Evolutionary conservation across 2,797 vertebrate species (phyloP).

Genomic region (Melanogrammus aeglefinus): DNA sequence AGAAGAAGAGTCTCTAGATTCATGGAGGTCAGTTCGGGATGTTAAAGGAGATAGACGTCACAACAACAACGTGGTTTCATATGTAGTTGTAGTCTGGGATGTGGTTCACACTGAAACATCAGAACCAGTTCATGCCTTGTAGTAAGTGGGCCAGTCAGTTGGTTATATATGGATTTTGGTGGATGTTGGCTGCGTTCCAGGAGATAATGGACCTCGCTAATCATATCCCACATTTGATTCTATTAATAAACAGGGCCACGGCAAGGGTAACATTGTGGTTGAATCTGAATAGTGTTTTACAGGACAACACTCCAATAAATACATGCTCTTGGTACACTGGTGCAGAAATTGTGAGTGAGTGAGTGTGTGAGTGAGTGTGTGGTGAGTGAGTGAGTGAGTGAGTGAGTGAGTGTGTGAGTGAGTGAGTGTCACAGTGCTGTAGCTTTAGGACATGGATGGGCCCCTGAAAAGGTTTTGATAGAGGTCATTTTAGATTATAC

Average conservation of each 20-base stretch:
- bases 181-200: constrained; percentile 15
- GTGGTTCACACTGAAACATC: too few species aligned
- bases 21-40: background rate
- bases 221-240: background rate
- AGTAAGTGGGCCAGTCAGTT: background rate
- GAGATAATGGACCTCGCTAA: constrained; percentile 6
- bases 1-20: background rate
- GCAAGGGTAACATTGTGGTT: constrained; percentile 3
- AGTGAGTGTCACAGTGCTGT: background rate
- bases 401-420: background rate
- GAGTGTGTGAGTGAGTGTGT: background rate
- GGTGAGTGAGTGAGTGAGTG: background rate
- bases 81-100: too few species aligned
- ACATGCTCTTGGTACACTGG: background rate
- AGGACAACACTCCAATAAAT: background rate
- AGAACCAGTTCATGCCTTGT: background rate
- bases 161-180: constrained; percentile 14
- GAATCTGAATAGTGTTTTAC: background rate
- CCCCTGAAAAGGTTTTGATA: background rate
- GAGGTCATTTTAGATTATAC: background rate
- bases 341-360: background rate
- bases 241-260: background rate
- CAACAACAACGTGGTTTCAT: background rate
- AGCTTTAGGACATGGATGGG: background rate
- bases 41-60: background rate